Conservation (phyloP, 2,113 vertebrate species). For the Ceyx melanurus region DNA sequence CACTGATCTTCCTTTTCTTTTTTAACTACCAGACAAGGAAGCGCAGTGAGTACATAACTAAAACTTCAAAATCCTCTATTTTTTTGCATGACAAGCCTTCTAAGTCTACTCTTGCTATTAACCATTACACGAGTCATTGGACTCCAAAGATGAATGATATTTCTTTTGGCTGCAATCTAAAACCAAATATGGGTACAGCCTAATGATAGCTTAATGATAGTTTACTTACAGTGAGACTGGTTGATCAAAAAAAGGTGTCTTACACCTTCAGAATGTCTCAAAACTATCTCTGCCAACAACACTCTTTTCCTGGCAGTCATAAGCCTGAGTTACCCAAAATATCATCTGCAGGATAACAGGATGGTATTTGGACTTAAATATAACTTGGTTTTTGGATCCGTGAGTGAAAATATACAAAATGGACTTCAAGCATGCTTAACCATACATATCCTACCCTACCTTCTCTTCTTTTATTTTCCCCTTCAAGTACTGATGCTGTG, state of each 20-base stretch:
- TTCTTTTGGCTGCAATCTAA: not conserved
- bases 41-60: not conserved
- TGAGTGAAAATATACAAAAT: fast-evolving
- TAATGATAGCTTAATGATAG: not conserved
- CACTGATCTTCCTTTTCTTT: not conserved
- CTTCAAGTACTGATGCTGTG: not conserved
- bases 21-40: not conserved
- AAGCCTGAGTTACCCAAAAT: not conserved
- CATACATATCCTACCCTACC: fast-evolving
- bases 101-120: not conserved
- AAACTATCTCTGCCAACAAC: not conserved
- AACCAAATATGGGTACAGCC: not conserved
- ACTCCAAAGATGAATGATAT: not conserved
- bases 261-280: not conserved
- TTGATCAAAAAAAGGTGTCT: not conserved
- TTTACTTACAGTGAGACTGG: not conserved
- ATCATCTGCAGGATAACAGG: not conserved
- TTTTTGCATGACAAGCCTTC: not conserved
- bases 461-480: not conserved
- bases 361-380: not conserved
- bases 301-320: not conserved
- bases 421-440: not conserved
- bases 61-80: not conserved
- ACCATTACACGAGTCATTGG: not conserved
- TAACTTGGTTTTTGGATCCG: not conserved